phyloP scores from a whole-genome alignment of 35 echinoderm and acorn worm species.

The Apostichopus parvimensis region DNA sequence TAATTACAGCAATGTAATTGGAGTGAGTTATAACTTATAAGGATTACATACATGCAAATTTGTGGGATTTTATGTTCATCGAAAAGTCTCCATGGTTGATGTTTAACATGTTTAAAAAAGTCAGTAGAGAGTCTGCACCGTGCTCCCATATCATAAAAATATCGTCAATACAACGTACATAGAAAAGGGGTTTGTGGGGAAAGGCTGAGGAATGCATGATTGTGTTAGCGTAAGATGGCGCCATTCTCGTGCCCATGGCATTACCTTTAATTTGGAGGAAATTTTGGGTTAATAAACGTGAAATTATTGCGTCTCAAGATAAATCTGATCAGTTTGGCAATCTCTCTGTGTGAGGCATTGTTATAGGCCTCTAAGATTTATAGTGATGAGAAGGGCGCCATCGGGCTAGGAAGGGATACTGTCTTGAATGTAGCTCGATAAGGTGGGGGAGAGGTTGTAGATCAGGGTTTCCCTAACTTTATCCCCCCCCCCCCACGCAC shows the following conservation, averaged over 20 bases:
- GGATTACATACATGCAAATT: too few species aligned
- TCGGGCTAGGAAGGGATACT: not conserved
- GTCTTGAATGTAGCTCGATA: not conserved
- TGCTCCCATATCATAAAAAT: not conserved
- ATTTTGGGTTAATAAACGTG: conserved; percentile 45
- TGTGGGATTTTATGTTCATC: too few species aligned
- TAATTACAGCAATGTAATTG: too few species aligned
- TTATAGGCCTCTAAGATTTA: not conserved
- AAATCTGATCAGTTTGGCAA: conserved; percentile 6
- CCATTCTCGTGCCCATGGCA: conserved; percentile 57
- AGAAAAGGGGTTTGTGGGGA: not conserved
- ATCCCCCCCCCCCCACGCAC: too few species aligned
- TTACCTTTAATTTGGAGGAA: conserved; percentile 44
- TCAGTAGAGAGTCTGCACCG: not conserved
- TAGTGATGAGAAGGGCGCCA: not conserved
- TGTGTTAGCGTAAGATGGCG: conserved; percentile 53
- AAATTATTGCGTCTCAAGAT: conserved; percentile 63
- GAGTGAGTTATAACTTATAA: too few species aligned
- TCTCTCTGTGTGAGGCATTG: not conserved
- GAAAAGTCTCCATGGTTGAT: too few species aligned
- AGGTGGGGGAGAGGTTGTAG: not conserved
- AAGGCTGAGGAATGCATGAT: conserved; percentile 13
- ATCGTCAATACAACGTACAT: not conserved
- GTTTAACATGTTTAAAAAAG: not conserved
- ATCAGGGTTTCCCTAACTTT: too few species aligned